Evolutionary conservation across 2,888 invertebrate species (phyloP), one percentile per base, ranked within the genome.

Genomic region (Torymus texanus): DNA sequence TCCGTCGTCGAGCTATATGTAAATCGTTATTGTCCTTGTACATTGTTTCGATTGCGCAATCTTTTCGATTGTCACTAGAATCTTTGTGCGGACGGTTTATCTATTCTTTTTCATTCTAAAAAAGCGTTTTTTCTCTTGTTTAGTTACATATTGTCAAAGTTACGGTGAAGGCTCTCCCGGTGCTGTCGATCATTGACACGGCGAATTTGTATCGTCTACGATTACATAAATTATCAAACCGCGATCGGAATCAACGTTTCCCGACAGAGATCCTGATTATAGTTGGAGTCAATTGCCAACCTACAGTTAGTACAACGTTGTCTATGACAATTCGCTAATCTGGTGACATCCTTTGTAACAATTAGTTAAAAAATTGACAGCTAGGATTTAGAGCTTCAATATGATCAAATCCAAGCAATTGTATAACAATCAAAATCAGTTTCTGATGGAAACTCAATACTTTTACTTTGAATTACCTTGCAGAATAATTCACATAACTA

Each of bases 1-100:
- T 78, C 63, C 63, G 63, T 66, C 79, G 59, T 79, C 72, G 72
- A 72, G 79, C 75, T 41, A 8, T 41, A 41, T 41, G 41, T 41
- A 41, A 8, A 41, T 41, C 72, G 56, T 75, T 75, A 75, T 79
- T 76, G 79, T 76, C 79, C 79, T 76, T 72, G 79, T 41, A 41
- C 41, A 41, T 41, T 41, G 75, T 75, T 62, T 21, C 72, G 75
- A 72, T 72, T 67, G 18, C 18, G 59, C 79, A 72, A 75, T 72
- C 78, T 13, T 62, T 16, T 63, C 21, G 78, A 75, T 79, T 66
- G 72, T 67, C 79, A 71, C 65, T 61, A 62, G 62, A 53, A 67
- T 72, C 66, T 56, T 75, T 58, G 51, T 74, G 67, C 78, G 78
- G 78, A 78, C 78, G 78, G 78, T 68, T 61, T 56, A 41, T 18